Evolutionary conservation across 2,888 invertebrate genomes (phyloP), one percentile per base, ranked within the genome.

Genomic region (Synanthedon andrenaeformis): DNA sequence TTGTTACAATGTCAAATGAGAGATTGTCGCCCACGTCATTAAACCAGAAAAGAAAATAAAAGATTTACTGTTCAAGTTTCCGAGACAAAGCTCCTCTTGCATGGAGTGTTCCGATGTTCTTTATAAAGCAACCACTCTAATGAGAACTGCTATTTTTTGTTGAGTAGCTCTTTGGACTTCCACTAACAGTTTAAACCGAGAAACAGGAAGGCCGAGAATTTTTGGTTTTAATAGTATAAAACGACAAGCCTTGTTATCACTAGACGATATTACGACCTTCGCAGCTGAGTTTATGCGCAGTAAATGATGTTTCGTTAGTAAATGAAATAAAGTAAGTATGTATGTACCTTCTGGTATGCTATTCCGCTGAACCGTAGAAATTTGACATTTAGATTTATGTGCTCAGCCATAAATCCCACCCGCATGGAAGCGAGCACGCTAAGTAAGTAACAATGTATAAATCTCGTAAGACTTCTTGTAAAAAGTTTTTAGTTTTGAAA

Each of bases 161-260:
- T 55, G 56, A 59, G 60, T 61, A 62, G 61, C 62, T 56, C 61
- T 64, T 63, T 57, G 28, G 49, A 19, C 48, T 50, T 42, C 55
- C 11, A 19, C 42, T n/a, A 45, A 35, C 35, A 35, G 35, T 12
- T 48, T 42, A 5, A 51, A 12, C n/a, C 13, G 50, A 45, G 48
- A 14, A 13, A 55, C 53, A 53, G 35, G 54, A 11, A 59, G 70
- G 49, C 63, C 68, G 35, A 59, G 51, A 12, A n/a, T 55, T 54
- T 56, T 59, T 68, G 69, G 70, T 55, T 57, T 53, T 52, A 35
- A 54, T 52, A 58, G 58, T 55, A 58, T 68, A 64, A 67, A 68
- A 70, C 57, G 58, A 61, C 61, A 59, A 62, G 67, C 57, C 69
- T 69, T 72, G 70, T 73, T 74, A 73, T 71, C 72, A 74, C 67